A percentile compares a stretch with the other conserved stretches of the same genome.
These are phyloP conservation scores for Panonychus citri DNA, from an alignment of 1,140 invertebrate species.

Conservation along the genomic window DNA sequence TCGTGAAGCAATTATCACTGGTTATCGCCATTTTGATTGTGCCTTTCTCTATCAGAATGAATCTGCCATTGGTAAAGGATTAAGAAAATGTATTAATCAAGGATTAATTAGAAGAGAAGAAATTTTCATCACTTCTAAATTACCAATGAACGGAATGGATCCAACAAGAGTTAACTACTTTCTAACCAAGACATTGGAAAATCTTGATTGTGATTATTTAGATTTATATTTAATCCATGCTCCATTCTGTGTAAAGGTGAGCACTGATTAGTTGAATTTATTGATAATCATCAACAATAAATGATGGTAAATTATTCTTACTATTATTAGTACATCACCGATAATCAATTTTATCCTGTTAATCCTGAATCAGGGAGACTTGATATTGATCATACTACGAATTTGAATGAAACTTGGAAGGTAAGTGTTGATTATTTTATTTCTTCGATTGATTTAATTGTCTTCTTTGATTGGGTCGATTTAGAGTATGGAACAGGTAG, in stretches of 20 bases:
- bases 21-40: constrained; percentile 59
- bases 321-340: constrained; percentile 27
- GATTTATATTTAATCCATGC: constrained; percentile 14
- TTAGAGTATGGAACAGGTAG: constrained; percentile 41
- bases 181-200: constrained; percentile 34
- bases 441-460: no score
- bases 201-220: constrained; percentile 23
- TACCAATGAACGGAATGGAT: constrained; percentile 31
- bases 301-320: neutral
- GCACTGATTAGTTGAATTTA: constrained; percentile 16
- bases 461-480: no score
- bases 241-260: constrained; percentile 3
- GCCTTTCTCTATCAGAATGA: constrained; percentile 60
- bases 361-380: neutral
- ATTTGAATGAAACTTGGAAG: constrained; percentile 72
- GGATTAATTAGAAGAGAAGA: constrained; percentile 44
- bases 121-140: constrained; percentile 40
- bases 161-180: constrained; percentile 28
- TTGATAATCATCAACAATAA: constrained; percentile 29
- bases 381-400: constrained; percentile 24
- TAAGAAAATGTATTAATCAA: neutral
- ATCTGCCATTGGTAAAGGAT: constrained; percentile 24
- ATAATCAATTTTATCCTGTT: constrained; percentile 17
- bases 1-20: no score
- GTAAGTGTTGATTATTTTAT: no score